Evolutionary conservation across 2,797 vertebrate species (phyloP).

Genomic region (Neosilurus hyrtlii): DNA sequence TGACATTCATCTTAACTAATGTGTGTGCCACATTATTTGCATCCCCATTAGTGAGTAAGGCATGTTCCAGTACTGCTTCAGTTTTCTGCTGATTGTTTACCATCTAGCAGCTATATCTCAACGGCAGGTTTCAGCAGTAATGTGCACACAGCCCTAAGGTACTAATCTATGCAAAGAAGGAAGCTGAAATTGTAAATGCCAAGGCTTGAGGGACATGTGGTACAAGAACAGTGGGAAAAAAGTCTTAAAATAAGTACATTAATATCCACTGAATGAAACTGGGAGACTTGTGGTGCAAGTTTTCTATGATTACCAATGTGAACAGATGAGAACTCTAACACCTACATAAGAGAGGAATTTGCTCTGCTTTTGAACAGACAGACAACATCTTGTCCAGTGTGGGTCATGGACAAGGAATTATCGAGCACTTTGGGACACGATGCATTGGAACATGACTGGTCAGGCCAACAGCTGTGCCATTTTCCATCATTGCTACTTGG

Average conservation of each 20-base stretch:
- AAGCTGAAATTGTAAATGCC: neutral
- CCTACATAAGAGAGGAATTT: neutral
- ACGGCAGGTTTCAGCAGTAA: neutral
- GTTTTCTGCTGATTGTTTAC: neutral
- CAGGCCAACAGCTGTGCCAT: neutral
- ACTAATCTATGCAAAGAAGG: neutral
- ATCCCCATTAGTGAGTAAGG: neutral
- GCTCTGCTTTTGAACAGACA: neutral
- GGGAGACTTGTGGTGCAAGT: neutral
- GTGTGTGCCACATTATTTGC: neutral
- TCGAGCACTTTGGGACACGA: neutral
- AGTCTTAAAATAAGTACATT: neutral
- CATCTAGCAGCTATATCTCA: neutral
- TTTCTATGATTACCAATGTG: neutral
- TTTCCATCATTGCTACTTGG: neutral
- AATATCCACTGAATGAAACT: neutral
- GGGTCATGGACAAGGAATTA: neutral
- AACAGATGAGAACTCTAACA: neutral
- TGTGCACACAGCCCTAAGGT: neutral
- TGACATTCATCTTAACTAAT: neutral
- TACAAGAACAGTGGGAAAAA: neutral
- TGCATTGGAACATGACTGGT: neutral
- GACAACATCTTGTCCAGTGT: neutral
- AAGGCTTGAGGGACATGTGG: neutral
- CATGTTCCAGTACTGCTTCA: neutral